Base-by-base conservation (phyloP, 2,113 vertebrate genomes). In the Cryptotis parvus region DNA sequence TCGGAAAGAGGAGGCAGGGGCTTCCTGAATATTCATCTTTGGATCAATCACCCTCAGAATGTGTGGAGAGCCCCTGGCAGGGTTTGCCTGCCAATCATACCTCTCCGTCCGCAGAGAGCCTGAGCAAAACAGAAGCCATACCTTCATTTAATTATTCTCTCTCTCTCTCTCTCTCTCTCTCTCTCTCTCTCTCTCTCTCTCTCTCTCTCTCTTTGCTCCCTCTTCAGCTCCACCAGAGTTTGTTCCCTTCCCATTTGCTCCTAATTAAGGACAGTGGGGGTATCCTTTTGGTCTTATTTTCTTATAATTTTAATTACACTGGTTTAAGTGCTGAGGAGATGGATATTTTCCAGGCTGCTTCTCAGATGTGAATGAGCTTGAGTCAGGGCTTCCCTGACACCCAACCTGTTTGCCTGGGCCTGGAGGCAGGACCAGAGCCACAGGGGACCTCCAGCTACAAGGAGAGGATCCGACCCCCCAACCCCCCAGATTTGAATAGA, bases 271-370 rank as follows among this genome's bases (percentile, higher is more conserved):
- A 92, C 81, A 27, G 94, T 96, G 94, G 95, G 78, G 84, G 90
- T 91, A 95, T 97, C 91, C 86, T 97, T 96, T 94, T 58, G 92
- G 87, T 96, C 88, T 93, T 96, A 92, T 86, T 96, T 88, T 91
- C 73, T 77, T 69, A 94, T 96, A 77, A 94, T 97, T 97, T 96
- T 97, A 97, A 97, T 97, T 96, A 97, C 75, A 96, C 94, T 95
- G 95, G 94, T 94, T 96, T 91, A 97, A 96, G 87, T 95, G 90
- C 80, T 91, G 94, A 77, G 82, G 83, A 91, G 90, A 94, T 96
- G 95, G 76, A 74, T 92, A 96, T 97, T 97, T 96, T 26, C 31
- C 24, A 58, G 0, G 26, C 22, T 3, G 52, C 52, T 55, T 33
- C 6, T 68, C 68, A 72, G 73, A 55, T 22, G 8, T 29, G 27